phyloP scores from a whole-genome alignment of 2,888 invertebrate species.

The Trilocha varians region DNA sequence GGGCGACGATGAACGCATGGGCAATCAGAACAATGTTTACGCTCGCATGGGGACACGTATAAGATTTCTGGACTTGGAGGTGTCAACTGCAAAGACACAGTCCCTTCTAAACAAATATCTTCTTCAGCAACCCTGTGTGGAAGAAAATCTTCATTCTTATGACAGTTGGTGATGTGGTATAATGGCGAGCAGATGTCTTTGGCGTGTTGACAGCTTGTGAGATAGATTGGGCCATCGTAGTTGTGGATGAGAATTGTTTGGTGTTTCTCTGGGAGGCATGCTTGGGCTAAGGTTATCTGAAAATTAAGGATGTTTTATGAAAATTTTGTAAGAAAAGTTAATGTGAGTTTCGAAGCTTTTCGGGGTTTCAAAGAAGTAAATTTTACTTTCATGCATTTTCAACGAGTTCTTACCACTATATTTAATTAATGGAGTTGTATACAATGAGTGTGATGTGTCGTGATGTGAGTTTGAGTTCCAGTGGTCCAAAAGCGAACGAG shows the following conservation, averaged over 20 bases:
- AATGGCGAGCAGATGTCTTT: slow-evolving; percentile 12
- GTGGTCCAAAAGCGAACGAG: no score
- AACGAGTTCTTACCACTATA: no score
- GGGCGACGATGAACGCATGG: no score
- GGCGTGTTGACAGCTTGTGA: slow-evolving; percentile 13
- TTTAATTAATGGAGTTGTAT: no score
- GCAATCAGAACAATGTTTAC: no score
- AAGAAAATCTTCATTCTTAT: neutral
- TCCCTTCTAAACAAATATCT: neutral
- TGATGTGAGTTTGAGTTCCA: no score
- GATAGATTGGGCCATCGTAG: slow-evolving; percentile 38
- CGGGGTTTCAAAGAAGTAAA: no score
- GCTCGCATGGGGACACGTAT: no score
- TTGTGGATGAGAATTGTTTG: slow-evolving; percentile 39
- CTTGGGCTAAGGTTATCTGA: slow-evolving; percentile 7
- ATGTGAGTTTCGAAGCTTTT: no score
- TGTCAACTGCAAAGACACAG: neutral
- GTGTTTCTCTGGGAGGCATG: slow-evolving; percentile 21
- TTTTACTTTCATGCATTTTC: no score
- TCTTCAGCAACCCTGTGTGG: neutral
- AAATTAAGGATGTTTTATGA: neutral
- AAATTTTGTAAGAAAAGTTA: no score
- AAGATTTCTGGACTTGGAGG: slow-evolving; percentile 2
- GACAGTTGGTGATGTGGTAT: neutral
- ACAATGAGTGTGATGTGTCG: no score